phyloP scores from a whole-genome alignment of 1,140 invertebrate species.

The Magallana angulata region DNA sequence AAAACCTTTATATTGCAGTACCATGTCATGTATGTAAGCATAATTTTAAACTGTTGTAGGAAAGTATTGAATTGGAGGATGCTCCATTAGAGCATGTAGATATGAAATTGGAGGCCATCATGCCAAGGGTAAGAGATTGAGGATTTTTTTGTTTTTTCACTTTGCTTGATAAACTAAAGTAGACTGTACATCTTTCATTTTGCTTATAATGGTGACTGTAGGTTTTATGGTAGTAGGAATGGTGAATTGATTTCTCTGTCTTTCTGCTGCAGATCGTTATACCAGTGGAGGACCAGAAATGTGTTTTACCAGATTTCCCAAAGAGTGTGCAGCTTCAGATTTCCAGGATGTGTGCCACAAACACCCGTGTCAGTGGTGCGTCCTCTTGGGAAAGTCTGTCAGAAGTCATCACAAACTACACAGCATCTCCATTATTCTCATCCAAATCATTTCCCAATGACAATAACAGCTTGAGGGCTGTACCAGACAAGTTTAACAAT shows the following conservation, averaged over 20 bases:
- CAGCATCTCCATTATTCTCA: slow-evolving; percentile 87
- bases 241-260: slow-evolving; percentile 23
- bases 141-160: background rate
- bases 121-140: slow-evolving; percentile 87
- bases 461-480: slow-evolving; percentile 84
- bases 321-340: slow-evolving; percentile 90
- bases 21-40: too few species aligned
- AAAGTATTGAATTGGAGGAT: slow-evolving; percentile 24
- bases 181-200: background rate
- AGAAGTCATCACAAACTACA: slow-evolving; percentile 86
- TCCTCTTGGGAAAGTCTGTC: slow-evolving; percentile 86
- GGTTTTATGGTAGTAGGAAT: background rate
- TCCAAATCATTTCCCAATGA: slow-evolving; percentile 87
- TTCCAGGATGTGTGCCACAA: slow-evolving; percentile 89
- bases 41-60: slow-evolving; percentile 7
- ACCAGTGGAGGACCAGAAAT: slow-evolving; percentile 83
- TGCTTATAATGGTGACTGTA: too few species aligned
- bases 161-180: background rate
- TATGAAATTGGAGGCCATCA: slow-evolving; percentile 88
- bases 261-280: slow-evolving; percentile 75
- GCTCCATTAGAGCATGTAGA: slow-evolving; percentile 71
- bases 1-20: background rate
- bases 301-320: slow-evolving; percentile 88
- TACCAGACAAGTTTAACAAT: slow-evolving; percentile 83
- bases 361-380: slow-evolving; percentile 86